phyloP scores from a whole-genome alignment of 2,797 vertebrate species.

The Todus mexicanus region DNA sequence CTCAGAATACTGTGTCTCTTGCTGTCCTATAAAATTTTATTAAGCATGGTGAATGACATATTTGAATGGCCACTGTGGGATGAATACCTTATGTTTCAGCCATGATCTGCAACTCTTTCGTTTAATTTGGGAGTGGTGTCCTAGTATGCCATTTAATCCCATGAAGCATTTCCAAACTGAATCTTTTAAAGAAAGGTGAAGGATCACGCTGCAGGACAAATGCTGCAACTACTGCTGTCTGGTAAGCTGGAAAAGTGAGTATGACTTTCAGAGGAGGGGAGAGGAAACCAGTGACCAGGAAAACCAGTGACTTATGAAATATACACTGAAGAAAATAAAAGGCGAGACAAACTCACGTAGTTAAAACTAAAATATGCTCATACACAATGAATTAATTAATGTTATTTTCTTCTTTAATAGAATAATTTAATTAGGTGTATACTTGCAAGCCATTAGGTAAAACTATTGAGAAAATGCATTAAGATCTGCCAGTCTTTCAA shows the following conservation, averaged over 20 bases:
- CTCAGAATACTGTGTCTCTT: background rate
- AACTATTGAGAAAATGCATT: background rate
- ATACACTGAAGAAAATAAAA: background rate
- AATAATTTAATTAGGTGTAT: background rate
- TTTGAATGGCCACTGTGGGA: conserved; percentile 7
- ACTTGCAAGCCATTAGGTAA: background rate
- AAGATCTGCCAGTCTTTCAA: background rate
- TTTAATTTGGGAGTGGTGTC: background rate
- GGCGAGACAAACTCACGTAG: background rate
- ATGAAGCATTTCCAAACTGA: background rate
- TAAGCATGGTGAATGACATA: background rate
- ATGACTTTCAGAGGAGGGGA: background rate
- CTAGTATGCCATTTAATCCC: background rate
- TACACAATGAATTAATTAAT: background rate
- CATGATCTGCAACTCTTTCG: background rate
- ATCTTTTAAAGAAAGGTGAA: background rate
- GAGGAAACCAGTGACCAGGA: background rate
- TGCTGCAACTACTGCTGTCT: background rate
- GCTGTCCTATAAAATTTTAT: conserved; percentile 37
- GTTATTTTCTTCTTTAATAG: background rate
- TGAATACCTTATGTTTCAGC: conserved; percentile 33
- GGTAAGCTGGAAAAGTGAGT: background rate
- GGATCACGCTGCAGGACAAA: background rate
- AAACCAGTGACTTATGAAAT: background rate
- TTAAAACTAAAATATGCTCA: background rate